phyloP scores from a whole-genome alignment of 2,888 invertebrate species.

The Papilio gigon region DNA sequence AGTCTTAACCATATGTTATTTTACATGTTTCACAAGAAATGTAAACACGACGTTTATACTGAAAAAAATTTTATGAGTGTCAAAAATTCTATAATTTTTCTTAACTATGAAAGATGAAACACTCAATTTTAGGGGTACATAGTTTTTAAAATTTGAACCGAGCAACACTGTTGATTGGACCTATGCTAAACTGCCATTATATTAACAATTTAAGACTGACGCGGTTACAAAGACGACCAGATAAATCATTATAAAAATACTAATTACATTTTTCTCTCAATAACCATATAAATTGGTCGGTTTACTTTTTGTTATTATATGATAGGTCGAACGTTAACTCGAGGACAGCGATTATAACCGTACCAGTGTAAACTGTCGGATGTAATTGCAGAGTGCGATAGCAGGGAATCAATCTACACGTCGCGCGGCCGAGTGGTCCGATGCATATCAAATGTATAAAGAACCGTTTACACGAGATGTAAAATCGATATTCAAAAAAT shows the following conservation, averaged over 20 bases:
- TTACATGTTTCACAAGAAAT: neutral
- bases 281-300: neutral
- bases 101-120: too few relatives aligned
- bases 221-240: too few relatives aligned
- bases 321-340: conserved; percentile 14
- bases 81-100: too few relatives aligned
- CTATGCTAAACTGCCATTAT: too few relatives aligned
- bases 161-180: too few relatives aligned
- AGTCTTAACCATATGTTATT: neutral
- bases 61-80: too few relatives aligned
- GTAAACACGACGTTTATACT: too few relatives aligned
- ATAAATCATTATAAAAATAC: too few relatives aligned
- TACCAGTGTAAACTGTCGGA: conserved; percentile 13
- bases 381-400: conserved; percentile 25
- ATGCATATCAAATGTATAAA: conserved; percentile 29
- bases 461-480: conserved; percentile 7
- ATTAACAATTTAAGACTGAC: too few relatives aligned
- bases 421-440: conserved; percentile 11
- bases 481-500: neutral
- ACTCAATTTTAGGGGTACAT: too few relatives aligned
- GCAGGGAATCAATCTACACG: conserved; percentile 32
- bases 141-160: too few relatives aligned
- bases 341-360: conserved; percentile 28
- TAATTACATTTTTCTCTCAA: neutral
- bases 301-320: neutral